phyloP scores from a whole-genome alignment of 1,140 invertebrate genomes.

The Heliconius eleuchia region DNA sequence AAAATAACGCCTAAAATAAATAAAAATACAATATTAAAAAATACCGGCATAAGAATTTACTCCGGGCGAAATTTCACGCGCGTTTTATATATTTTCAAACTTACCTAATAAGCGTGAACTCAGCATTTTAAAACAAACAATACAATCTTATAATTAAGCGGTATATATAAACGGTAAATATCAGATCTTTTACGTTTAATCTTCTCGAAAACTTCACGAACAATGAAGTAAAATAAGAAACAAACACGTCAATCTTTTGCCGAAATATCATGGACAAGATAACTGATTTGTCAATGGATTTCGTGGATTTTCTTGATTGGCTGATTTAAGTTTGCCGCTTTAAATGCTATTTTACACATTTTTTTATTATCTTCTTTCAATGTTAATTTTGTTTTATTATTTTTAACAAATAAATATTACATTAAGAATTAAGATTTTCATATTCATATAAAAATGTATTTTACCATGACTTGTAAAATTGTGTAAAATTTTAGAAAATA shows the following conservation, averaged over 20 bases:
- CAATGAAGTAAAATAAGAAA: conserved; percentile 45
- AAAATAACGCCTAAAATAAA: conserved; percentile 67
- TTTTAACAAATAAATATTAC: no score
- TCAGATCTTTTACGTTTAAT: conserved; percentile 28
- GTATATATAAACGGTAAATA: conserved; percentile 16
- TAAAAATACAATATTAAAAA: conserved; percentile 43
- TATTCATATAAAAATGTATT: no score
- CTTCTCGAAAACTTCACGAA: conserved; percentile 33
- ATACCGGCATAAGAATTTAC: conserved; percentile 45
- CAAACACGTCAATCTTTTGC: conserved; percentile 69
- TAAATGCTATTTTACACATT: neutral
- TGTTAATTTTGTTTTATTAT: neutral
- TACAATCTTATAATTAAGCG: conserved; percentile 22
- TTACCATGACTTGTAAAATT: no score
- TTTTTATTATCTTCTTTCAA: neutral
- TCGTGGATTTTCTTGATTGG: conserved; percentile 73
- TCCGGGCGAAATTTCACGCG: conserved; percentile 45
- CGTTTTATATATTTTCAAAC: conserved; percentile 61
- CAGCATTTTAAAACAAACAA: conserved; percentile 59
- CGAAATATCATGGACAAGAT: conserved; percentile 50
- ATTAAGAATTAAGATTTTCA: no score
- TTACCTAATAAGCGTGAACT: conserved; percentile 61
- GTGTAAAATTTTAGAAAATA: no score
- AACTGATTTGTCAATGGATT: conserved; percentile 72
- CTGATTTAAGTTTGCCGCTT: conserved; percentile 48